Conservation (phyloP, 2,888 invertebrate genomes). For the Heterodera filipjevi region DNA sequence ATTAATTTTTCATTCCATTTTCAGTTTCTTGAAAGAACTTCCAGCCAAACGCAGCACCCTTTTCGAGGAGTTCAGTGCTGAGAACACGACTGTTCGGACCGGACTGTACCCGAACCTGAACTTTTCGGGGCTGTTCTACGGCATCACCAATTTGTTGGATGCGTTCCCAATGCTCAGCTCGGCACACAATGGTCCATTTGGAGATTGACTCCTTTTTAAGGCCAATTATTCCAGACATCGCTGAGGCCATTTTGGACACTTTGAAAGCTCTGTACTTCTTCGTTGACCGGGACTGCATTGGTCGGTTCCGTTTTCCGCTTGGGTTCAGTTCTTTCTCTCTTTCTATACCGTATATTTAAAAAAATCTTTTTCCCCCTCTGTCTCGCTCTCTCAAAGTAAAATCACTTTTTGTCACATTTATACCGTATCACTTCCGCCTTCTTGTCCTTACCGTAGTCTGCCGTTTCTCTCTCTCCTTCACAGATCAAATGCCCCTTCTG, state of each 20-base stretch:
- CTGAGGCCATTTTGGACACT: slow-evolving; percentile 88
- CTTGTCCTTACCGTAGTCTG: not conserved
- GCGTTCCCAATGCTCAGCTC: slow-evolving; percentile 88
- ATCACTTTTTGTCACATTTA: not conserved
- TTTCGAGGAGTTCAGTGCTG: slow-evolving; percentile 70
- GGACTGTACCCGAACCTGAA: slow-evolving; percentile 92
- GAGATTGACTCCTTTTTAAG: not conserved
- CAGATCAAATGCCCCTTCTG: slow-evolving; percentile 87
- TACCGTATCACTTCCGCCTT: not conserved
- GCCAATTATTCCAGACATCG: slow-evolving; percentile 77
- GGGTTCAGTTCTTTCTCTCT: too few relatives aligned
- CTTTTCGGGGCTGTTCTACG: slow-evolving; percentile 92
- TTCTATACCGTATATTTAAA: too few relatives aligned
- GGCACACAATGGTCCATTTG: slow-evolving; percentile 70
- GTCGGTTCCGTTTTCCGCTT: not conserved
- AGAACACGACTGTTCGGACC: slow-evolving; percentile 72
- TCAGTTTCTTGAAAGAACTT: slow-evolving; percentile 94
- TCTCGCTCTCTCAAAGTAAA: too few relatives aligned
- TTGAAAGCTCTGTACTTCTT: slow-evolving; percentile 92
- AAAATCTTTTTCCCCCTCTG: too few relatives aligned
- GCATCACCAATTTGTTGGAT: slow-evolving; percentile 85
- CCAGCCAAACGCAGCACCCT: slow-evolving; percentile 52
- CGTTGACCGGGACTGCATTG: slow-evolving; percentile 87
- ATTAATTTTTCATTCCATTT: too few relatives aligned
- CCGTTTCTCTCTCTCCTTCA: not conserved